Evolutionary conservation across 2,113 vertebrate species (phyloP), one percentile per base, ranked within the genome.

Genomic region (Chionomys nivalis): DNA sequence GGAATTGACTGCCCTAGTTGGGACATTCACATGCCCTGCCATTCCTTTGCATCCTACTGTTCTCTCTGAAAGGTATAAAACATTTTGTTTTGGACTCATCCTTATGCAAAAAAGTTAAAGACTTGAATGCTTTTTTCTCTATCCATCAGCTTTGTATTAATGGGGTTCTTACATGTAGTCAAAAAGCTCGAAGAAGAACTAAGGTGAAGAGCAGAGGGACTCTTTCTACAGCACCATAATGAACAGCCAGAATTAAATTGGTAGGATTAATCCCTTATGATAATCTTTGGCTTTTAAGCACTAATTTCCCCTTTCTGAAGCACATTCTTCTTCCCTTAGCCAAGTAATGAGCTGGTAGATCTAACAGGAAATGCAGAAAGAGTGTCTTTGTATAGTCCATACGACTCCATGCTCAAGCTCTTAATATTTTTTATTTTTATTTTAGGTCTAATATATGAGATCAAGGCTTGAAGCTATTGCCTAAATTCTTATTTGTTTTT

Each of bases 381-480:
- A 55, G 3, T 75, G 11, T 81, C 24, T 78, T 65, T 16, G 3
- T 33, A 16, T 83, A 55, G 55, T 47, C 33, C 36, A 36, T 55
- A 42, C 10, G 36, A 33, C 23, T 95, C 31, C 4, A 10, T 85
- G 52, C 3, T 73, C 76, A 85, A 61, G 36, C 19, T 89, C 76
- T 90, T 65, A 33, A 66, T 93, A 72, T 61, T 95, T 96, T 73
- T 65, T 39, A 72, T 66, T 90, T 73, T 86, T 26, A 72, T 42
- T 94, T 86, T 79, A 28, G 7, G 81, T 77, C 73, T 58, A 66
- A 7, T 24, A 75, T 87, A 3, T 90, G 72, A 36, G 11, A 2
- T 90, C 47, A 96, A 87, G 96, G 42, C 52, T 76, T 76, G 42
- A 91, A 58, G 52, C 88, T 91, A 17, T 36, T 75, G 16, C 61